Percentiles rank a stretch among this genome's conserved stretches.
Evolutionary conservation across 2,113 vertebrate species (phyloP).

Genomic region (Nothocercus nigrocapillus): DNA sequence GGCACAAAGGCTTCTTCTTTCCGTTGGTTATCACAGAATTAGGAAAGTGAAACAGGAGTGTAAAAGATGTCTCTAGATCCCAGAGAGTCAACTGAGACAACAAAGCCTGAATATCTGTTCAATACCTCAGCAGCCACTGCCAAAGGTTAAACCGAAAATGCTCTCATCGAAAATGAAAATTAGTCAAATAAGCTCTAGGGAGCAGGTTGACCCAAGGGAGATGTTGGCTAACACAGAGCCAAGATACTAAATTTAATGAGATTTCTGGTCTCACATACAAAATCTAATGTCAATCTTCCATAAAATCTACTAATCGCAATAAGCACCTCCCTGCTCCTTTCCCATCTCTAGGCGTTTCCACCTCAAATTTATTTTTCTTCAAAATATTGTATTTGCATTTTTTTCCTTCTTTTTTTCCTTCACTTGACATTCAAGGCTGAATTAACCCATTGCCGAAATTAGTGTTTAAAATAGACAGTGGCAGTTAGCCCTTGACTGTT

Average conservation of each 20-base stretch:
- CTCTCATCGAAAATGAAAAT: background rate
- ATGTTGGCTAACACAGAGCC: background rate
- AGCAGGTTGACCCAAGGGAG: background rate
- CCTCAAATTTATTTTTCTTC: background rate
- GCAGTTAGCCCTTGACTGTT: background rate
- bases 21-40: accelerated
- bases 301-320: background rate
- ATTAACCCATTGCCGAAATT: background rate
- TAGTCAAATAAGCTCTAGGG: background rate
- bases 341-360: background rate
- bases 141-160: background rate
- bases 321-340: background rate
- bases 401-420: background rate
- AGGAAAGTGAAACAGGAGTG: background rate
- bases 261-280: background rate
- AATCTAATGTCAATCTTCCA: background rate
- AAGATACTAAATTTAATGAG: background rate
- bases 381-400: background rate
- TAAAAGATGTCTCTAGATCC: background rate
- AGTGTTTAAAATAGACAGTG: background rate
- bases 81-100: background rate
- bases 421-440: background rate
- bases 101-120: background rate
- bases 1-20: background rate
- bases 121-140: background rate